Base-by-base conservation (phyloP, 2,113 vertebrate species). In the Hassar affinis region DNA sequence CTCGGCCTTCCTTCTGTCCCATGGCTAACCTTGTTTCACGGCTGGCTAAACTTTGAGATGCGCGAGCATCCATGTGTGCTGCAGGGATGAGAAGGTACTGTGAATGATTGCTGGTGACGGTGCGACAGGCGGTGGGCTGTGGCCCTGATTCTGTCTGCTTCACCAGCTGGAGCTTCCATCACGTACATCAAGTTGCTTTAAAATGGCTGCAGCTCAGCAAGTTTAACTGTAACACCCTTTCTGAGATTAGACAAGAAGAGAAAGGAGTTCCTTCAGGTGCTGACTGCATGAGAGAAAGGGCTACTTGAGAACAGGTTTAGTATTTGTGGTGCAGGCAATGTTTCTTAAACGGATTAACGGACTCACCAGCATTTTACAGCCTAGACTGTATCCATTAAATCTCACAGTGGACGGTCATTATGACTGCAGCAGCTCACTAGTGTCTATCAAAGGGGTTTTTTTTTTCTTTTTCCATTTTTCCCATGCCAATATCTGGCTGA, bases 31-130 rank as follows among this genome's bases (percentile, higher is more conserved):
- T 78, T 56, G 79, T 84, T 87, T 84, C 57, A 61, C 64, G 77
- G 52, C 80, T 42, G 47, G 76, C 45, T 74, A 49, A 75, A 61
- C 52, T 35, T 64, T 6, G n/a, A 66, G 47, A 27, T 42, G 35
- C 45, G 56, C 86, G 66, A 85, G 33, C 71, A 33, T 84, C 61
- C 15, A 42, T 42, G 66, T 47, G 47, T 56, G 57, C 59, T 84
- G 78, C 64, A 66, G 49, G 11, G 64, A 79, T 42, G 30, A 78
- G 30, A 83, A 79, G n/a, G 52, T 47, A 75, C 49, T 45, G 42
- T 84, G 78, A 89, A 83, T 76, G 82, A 89, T 87, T 64, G 49
- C 45, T 33, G 76, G 22, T 86, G 87, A 87, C 84, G 85, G 56
- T 52, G 81, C 62, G 84, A 77, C 35, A 64, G 69, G 76, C n/a